Conservation (phyloP, 2,113 vertebrate genomes). For the Antennarius striatus region DNA sequence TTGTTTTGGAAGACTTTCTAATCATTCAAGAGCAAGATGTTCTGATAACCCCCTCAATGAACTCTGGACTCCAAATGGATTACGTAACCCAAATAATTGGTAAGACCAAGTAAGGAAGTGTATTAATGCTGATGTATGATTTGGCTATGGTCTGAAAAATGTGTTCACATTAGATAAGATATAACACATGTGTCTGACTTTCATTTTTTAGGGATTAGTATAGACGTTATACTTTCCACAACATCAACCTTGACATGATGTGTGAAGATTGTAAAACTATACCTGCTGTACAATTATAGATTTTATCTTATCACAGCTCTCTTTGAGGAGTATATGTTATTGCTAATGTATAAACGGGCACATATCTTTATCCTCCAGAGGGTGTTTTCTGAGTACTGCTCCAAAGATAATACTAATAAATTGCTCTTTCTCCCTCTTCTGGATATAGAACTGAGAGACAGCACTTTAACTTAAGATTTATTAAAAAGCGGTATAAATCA, state of each 20-base stretch:
- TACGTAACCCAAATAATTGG: constrained; percentile 4
- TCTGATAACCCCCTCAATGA: constrained; percentile 4
- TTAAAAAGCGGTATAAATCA: constrained; percentile 58
- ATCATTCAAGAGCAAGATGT: not conserved
- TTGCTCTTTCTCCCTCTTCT: constrained; percentile 20
- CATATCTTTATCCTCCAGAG: not conserved
- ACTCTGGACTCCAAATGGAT: constrained; percentile 48
- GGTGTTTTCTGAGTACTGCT: not conserved
- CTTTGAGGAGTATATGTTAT: not conserved
- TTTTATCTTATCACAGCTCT: constrained; percentile 16
- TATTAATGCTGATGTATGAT: too few species aligned
- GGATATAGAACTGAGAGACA: constrained; percentile 11
- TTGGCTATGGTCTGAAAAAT: not conserved
- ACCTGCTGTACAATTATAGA: not conserved
- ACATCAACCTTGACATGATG: not conserved
- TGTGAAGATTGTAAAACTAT: not conserved
- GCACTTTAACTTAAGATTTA: constrained; percentile 51
- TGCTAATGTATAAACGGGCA: not conserved
- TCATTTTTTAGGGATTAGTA: not conserved
- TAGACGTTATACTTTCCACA: not conserved
- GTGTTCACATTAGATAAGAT: constrained; percentile 16
- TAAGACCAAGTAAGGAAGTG: not conserved
- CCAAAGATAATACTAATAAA: not conserved
- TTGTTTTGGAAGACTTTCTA: not conserved
- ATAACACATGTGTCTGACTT: not conserved